These are phyloP conservation scores for Catocala fraxini DNA, from an alignment of 2,888 invertebrate genomes.

Conservation along the genomic window DNA sequence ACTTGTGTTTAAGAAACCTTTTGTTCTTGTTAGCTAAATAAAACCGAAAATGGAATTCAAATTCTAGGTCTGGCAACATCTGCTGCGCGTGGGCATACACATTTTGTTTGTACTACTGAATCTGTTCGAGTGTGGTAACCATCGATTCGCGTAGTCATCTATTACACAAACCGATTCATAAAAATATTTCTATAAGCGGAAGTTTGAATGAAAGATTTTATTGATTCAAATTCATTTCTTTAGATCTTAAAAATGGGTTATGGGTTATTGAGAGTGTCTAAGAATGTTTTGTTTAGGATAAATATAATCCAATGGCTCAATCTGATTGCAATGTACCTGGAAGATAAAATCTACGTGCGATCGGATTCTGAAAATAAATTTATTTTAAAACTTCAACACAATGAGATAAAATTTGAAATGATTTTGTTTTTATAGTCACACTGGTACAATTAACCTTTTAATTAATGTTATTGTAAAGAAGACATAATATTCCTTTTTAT, in stretches of 20 bases:
- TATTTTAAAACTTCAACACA: too few species aligned
- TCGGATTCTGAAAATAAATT: too few species aligned
- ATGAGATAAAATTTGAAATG: too few species aligned
- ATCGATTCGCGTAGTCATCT: slow-evolving; percentile 35
- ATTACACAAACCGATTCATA: slow-evolving; percentile 33
- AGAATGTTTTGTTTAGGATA: neutral
- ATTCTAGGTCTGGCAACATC: slow-evolving; percentile 23
- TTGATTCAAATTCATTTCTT: slow-evolving; percentile 9
- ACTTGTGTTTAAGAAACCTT: too few species aligned
- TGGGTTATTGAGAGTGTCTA: neutral
- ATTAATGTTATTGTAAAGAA: neutral
- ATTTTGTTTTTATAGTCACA: too few species aligned
- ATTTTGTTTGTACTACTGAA: slow-evolving; percentile 49
- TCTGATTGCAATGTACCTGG: neutral
- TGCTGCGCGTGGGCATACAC: slow-evolving; percentile 40
- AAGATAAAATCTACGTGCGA: neutral
- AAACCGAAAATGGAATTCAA: slow-evolving; percentile 8
- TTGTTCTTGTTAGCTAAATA: too few species aligned
- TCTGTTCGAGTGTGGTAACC: slow-evolving; percentile 50
- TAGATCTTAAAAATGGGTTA: slow-evolving; percentile 1
- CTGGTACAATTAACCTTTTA: too few species aligned
- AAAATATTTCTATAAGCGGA: slow-evolving; percentile 35
- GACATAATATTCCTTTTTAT: slow-evolving; percentile 1
- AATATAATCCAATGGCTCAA: neutral
- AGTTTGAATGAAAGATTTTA: slow-evolving; percentile 31